These are phyloP conservation scores for Triplophysa yarkandensis DNA, from an alignment of 2,797 vertebrate genomes.

Conservation along the genomic window DNA sequence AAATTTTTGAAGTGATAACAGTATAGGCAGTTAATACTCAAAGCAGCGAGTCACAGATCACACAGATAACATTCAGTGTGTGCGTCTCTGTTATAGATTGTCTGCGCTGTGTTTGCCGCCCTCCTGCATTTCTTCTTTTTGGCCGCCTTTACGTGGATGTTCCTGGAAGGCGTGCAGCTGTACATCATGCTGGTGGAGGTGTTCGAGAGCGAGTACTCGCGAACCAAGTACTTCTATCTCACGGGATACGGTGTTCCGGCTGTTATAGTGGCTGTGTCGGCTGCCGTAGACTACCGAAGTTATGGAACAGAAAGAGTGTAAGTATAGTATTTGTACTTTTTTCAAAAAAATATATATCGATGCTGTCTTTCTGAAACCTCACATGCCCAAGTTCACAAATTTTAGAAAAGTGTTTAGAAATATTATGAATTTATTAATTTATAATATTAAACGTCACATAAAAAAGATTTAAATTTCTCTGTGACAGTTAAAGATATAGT, in stretches of 20 bases:
- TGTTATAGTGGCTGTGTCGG: constrained; percentile 93
- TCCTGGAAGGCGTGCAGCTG: constrained; percentile 96
- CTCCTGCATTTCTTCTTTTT: constrained; percentile 99
- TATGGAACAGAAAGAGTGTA: constrained; percentile 98
- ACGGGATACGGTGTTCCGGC: constrained; percentile 96
- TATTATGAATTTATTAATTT: no score
- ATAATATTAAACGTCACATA: no score
- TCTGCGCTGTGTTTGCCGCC: constrained; percentile 94
- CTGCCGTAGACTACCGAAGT: constrained; percentile 95
- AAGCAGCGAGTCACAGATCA: constrained; percentile 31
- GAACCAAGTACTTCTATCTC: constrained; percentile 96
- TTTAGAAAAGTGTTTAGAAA: no score
- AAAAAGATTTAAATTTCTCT: no score
- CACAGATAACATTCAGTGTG: constrained; percentile 26
- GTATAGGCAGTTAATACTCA: constrained; percentile 29
- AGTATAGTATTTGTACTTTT: constrained; percentile 66
- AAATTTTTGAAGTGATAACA: constrained; percentile 30
- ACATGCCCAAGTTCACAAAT: no score
- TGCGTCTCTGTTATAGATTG: constrained; percentile 79
- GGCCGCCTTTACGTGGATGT: constrained; percentile 99
- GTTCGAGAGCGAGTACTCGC: constrained; percentile 96
- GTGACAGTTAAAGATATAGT: no score
- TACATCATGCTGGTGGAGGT: constrained; percentile 99
- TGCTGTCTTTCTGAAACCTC: no score
- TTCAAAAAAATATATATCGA: no score